Evolutionary conservation across 2,113 vertebrate genomes (phyloP).

Genomic region (Tangachromis dhanisi): DNA sequence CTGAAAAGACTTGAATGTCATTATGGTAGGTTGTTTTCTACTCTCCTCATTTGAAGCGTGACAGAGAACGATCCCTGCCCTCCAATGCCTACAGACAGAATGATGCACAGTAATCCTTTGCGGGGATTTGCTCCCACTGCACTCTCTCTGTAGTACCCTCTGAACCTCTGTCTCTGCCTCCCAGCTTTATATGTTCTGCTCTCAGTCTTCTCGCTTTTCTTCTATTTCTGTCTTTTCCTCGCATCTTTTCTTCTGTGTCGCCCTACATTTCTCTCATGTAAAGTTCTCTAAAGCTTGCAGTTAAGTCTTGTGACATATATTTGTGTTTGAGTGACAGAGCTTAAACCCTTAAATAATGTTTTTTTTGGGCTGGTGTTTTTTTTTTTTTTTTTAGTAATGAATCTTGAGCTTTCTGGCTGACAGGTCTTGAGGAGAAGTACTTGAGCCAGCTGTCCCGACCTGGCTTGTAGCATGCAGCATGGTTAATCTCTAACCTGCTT

Average conservation of each 20-base stretch:
- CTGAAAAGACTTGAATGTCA: neutral
- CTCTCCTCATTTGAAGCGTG: neutral
- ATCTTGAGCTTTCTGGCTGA: conserved; percentile 35
- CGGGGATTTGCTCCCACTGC: conserved; percentile 37
- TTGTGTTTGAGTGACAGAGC: conserved; percentile 23
- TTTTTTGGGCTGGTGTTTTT: neutral
- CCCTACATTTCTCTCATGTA: neutral
- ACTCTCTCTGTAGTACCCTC: conserved; percentile 8
- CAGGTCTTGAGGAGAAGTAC: neutral
- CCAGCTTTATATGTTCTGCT: neutral
- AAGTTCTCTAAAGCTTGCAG: conserved; percentile 29
- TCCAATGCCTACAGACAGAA: conserved; percentile 8
- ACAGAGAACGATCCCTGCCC: conserved; percentile 10
- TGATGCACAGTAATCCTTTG: conserved; percentile 46
- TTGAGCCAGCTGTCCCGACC: neutral
- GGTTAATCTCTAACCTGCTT: conserved; percentile 68
- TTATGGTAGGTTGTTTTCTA: conserved; percentile 7
- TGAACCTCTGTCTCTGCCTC: conserved; percentile 14
- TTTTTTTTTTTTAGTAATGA: neutral
- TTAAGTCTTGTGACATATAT: conserved; percentile 27
- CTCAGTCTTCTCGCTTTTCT: neutral
- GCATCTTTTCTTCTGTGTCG: neutral
- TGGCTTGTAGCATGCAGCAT: neutral
- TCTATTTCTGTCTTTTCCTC: conserved; percentile 6
- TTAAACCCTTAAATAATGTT: conserved; percentile 1